Base-by-base conservation (phyloP, 2,888 invertebrate species). In the Lasioglossum marginatum region DNA sequence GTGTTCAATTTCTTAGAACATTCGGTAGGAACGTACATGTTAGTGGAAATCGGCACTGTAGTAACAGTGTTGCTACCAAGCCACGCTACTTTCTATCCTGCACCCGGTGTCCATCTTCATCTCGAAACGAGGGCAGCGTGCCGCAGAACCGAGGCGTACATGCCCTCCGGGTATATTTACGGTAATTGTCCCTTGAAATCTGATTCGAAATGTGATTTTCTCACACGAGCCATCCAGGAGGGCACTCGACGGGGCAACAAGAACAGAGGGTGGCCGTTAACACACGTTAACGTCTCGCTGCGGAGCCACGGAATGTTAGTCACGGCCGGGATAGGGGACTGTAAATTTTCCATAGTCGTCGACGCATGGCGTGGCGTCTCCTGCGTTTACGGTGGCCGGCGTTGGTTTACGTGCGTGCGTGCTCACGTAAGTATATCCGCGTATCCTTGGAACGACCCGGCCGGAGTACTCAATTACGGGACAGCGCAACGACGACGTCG, bases 341-440 rank as follows among this genome's bases (percentile, higher is more conserved):
- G 88, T 82, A 89, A 89, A 90, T 90, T 86, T 83, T 71, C 80
- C 73, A 85, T 79, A 81, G 76, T 75, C 77, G 79, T 77, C 19
- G 70, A 60, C 77, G 68, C 63, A 27, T 10, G 52, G 1, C 23
- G 2, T 14, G 63, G 45, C 27, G 68, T 48, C 40, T 27, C 40
- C 37, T 37, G 79, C 66, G 43, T 73, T 52, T 75, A 60, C 70
- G 31, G 10, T 37, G 16, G 68, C n/a, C 43, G 63, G 23, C 40
- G 72, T 85, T 63, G 43, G 81, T 79, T 85, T 79, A 80, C 76
- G 43, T 79, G 34, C 66, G n/a, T 43, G 57, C 78, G 73, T 74
- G 76, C 68, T 77, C 72, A 72, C 85, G 60, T 78, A 79, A 81
- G 85, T 60, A 74, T 73, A 77, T 77, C 60, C 84, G 72, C 79